Evolutionary conservation across 35 echinoderm and acorn worm genomes (phyloP).

Genomic region (Patiria miniata): DNA sequence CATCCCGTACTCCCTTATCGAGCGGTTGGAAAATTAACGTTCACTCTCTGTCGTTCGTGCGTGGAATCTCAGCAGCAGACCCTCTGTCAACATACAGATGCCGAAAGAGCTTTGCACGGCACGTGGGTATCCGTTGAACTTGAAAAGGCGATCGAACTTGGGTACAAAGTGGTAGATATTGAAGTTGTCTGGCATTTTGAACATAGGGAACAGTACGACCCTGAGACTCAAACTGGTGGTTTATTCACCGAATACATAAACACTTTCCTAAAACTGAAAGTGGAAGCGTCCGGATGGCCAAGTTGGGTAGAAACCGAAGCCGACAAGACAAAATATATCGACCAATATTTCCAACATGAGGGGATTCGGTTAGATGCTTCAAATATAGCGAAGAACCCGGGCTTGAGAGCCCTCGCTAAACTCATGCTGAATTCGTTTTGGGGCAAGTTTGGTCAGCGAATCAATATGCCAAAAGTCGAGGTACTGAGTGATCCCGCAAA

Average conservation of each 20-base stretch:
- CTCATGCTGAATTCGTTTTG: constrained; percentile 59
- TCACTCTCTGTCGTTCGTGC: constrained; percentile 51
- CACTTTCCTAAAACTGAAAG: constrained; percentile 62
- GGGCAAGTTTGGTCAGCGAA: constrained; percentile 67
- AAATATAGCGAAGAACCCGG: constrained; percentile 57
- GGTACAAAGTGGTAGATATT: constrained; percentile 39
- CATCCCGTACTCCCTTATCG: constrained; percentile 53
- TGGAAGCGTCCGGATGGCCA: constrained; percentile 62
- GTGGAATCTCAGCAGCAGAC: constrained; percentile 26
- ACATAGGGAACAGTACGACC: constrained; percentile 44
- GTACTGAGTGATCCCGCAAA: not conserved
- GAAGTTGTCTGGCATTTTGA: constrained; percentile 81
- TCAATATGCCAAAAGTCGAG: constrained; percentile 33
- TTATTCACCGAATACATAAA: constrained; percentile 67
- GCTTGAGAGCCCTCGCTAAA: constrained; percentile 60
- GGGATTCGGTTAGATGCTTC: constrained; percentile 51
- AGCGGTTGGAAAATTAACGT: constrained; percentile 28
- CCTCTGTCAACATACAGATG: constrained; percentile 30
- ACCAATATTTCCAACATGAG: constrained; percentile 48
- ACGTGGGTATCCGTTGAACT: constrained; percentile 75
- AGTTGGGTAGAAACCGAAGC: constrained; percentile 50
- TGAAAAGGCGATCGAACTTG: constrained; percentile 56
- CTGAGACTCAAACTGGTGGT: constrained; percentile 37
- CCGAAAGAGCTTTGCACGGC: constrained; percentile 34
- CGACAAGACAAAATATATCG: constrained; percentile 46